These are phyloP conservation scores for Drosophila aff. DNA, from an alignment of 1,140 invertebrate genomes.

Conservation along the genomic window DNA sequence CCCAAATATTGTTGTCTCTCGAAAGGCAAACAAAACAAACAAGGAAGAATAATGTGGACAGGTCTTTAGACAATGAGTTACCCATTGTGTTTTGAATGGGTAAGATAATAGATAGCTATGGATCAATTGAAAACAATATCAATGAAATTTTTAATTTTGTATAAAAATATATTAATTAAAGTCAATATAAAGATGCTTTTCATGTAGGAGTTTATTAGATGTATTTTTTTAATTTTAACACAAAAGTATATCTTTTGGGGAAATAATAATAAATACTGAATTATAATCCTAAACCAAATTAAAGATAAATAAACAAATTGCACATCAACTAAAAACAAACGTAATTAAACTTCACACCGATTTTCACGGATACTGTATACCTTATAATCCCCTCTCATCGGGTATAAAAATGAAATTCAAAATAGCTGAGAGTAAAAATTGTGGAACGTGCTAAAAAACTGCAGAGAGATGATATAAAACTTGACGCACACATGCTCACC, in stretches of 20 bases:
- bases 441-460: conserved; percentile 59
- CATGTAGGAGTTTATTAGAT: too few species aligned
- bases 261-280: too few species aligned
- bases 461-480: conserved; percentile 59
- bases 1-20: conserved; percentile 4
- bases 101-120: too few species aligned
- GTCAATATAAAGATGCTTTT: too few species aligned
- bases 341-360: neutral
- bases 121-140: too few species aligned
- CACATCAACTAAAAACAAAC: neutral
- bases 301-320: too few species aligned
- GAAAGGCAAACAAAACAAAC: conserved; percentile 16
- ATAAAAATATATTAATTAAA: too few species aligned
- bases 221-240: too few species aligned
- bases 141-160: too few species aligned
- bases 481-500: conserved; percentile 20
- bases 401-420: conserved; percentile 68
- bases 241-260: too few species aligned
- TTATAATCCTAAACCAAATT: too few species aligned
- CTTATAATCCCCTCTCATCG: neutral
- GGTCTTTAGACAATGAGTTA: neutral
- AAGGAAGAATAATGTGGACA: neutral
- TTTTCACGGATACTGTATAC: neutral
- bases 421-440: conserved; percentile 66
- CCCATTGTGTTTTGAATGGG: too few species aligned